Conservation (phyloP, 2,113 vertebrate genomes). For the Alces alces region DNA sequence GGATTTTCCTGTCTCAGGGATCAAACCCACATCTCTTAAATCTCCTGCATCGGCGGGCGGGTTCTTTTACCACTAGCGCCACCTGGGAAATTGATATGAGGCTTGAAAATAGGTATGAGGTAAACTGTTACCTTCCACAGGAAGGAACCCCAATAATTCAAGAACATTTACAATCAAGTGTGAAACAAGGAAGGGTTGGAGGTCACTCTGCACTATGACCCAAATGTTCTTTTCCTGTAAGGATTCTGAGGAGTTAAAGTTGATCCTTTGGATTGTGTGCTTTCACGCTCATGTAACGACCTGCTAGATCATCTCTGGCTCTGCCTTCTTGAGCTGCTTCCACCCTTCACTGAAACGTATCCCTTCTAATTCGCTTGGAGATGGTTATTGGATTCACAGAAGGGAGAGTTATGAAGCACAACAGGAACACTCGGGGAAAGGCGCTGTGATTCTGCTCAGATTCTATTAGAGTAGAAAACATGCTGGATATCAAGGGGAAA, state of each 20-base stretch:
- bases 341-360: constrained; percentile 60
- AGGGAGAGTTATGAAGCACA: constrained; percentile 77
- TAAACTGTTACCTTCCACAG: not conserved
- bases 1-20: not conserved
- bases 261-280: not conserved
- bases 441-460: constrained; percentile 75
- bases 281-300: constrained; percentile 63
- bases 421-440: constrained; percentile 57
- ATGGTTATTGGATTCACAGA: constrained; percentile 76
- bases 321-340: constrained; percentile 65
- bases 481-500: constrained; percentile 81
- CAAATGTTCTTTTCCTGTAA: not conserved
- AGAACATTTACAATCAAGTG: not conserved
- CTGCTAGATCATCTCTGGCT: constrained; percentile 72
- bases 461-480: constrained; percentile 83
- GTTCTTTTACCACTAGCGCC: not conserved
- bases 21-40: not conserved
- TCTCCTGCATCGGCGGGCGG: not conserved
- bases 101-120: not conserved
- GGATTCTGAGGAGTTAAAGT: not conserved
- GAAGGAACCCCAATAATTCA: not conserved
- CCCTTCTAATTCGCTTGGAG: constrained; percentile 72
- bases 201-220: not conserved
- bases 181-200: not conserved
- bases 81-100: not conserved